Evolutionary conservation across 2,113 vertebrate genomes (phyloP), one percentile per base, ranked within the genome.

Genomic region (Chaetura pelagica): DNA sequence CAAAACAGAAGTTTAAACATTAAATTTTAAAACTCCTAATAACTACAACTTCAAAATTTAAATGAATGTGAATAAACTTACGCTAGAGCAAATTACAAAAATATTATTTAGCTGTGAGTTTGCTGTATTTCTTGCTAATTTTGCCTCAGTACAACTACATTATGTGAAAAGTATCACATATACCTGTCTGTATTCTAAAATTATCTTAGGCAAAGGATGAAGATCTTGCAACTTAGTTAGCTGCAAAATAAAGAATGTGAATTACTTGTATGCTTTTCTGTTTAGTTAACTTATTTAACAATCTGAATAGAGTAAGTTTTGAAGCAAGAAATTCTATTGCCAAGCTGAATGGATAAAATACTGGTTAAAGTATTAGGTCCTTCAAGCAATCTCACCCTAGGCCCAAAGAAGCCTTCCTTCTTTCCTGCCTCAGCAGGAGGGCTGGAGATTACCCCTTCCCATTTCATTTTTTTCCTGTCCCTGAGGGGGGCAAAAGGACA

Each of bases 111-210:
- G 30, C 32, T n/a, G 21, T 35, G 11, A 69, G 46, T 58, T 42
- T 20, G 3, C 55, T 49, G 7, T 14, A 27, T 74, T 64, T 80
- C 54, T 86, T 75, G 48, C 12, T 82, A 68, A 62, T 46, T 91
- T 81, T 75, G 30, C 35, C 66, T 84, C 46, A 73, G 14, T 24
- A 6, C 9, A 35, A 48, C 9, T 22, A 48, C 13, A 13, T 15
- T 26, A 44, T 34, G 22, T 24, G 68, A 61, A 42, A 76, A 63
- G 14, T 17, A 63, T 11, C 38, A 64, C 24, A 97, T 94, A 42
- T 91, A 99, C 99, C 98, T 98, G 99, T 75, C 99, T 98, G 82
- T 99, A 98, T 91, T 99, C 98, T 75, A 99, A 93, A 93, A 99
- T 98, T 76, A 99, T 98, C 97, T 98, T 99, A 30, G 99, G 99